Conservation (phyloP, 1,140 invertebrate genomes). For the Ladona fulva region DNA sequence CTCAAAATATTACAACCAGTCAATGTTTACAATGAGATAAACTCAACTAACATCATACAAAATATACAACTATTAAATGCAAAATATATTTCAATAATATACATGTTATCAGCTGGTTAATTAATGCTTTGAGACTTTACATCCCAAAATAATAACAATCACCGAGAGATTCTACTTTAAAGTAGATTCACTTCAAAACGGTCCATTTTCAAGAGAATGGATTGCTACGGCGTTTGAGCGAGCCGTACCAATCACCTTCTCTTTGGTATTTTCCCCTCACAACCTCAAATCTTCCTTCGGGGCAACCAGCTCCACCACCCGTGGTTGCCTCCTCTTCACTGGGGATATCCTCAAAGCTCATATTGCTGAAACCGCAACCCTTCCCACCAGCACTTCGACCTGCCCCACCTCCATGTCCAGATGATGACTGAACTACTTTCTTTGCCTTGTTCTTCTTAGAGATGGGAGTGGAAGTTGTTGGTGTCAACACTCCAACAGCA, state of each 20-base stretch:
- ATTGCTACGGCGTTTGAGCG: conserved; percentile 54
- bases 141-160: not conserved
- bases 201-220: conserved; percentile 47
- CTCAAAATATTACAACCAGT: not conserved
- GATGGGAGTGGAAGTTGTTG: conserved; percentile 24
- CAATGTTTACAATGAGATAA: not conserved
- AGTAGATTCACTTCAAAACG: conserved; percentile 19
- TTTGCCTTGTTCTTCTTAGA: conserved; percentile 25
- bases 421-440: conserved; percentile 22
- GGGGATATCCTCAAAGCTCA: conserved; percentile 70
- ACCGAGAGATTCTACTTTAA: conserved; percentile 19
- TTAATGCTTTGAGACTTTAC: too few relatives aligned
- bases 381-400: not conserved
- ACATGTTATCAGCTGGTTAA: not conserved
- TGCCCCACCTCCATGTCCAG: conserved; percentile 19
- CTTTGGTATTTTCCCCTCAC: conserved; percentile 38
- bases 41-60: not conserved
- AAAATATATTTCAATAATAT: conserved; percentile 19
- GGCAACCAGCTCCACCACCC: conserved; percentile 28
- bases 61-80: not conserved
- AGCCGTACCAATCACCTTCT: conserved; percentile 51
- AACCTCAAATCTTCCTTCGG: conserved; percentile 49
- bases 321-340: conserved; percentile 49
- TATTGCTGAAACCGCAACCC: conserved; percentile 54
- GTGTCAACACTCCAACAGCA: conserved; percentile 11